Evolutionary conservation across 1,140 invertebrate genomes (phyloP), one percentile per base, ranked within the genome.

Genomic region (Drosophila arizonae): DNA sequence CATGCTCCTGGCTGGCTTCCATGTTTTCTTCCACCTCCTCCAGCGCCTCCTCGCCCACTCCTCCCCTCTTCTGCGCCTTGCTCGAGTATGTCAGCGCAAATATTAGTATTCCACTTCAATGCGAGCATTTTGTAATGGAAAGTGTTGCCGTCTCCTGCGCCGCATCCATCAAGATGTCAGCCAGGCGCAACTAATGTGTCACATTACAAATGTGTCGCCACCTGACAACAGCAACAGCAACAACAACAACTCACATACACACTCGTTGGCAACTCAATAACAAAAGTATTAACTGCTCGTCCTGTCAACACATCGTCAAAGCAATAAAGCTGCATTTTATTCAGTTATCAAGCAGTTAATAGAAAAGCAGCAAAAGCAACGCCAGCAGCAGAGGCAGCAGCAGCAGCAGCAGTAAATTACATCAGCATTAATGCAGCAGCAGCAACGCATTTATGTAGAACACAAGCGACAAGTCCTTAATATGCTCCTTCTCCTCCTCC

Each of bases 81-180:
- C 64, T 84, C 73, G 81, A 85, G 81, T 77, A 80, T 85, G 81
- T 73, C 72, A 81, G 75, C 66, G 74, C 79, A 88, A 88, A 88
- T 88, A 88, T 88, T 88, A 84, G 84, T 88, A 88, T 88, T 88
- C 84, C 84, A 88, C 84, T 88, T 88, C 79, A 80, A 79, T 66
- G 84, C 76, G 68, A 88, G 82, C 81, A 86, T 86, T 86, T 86
- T 86, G 81, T 87, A 86, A 86, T 86, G 81, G 81, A 86, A 86
- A 86, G 81, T 87, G 82, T 86, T 76, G 75, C 66, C 48, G 57
- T 64, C 52, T 26, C 28, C 51, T 6, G 51, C 51, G 75, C 66
- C 74, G 69, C 80, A 85, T 85, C 81, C 77, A 85, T 86, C 81
- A 85, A 65, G 28, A 50, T 71, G 48, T 61, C 81, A 86, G 51